Base-by-base conservation (phyloP, 2,113 vertebrate genomes). In the Caranx melampygus region DNA sequence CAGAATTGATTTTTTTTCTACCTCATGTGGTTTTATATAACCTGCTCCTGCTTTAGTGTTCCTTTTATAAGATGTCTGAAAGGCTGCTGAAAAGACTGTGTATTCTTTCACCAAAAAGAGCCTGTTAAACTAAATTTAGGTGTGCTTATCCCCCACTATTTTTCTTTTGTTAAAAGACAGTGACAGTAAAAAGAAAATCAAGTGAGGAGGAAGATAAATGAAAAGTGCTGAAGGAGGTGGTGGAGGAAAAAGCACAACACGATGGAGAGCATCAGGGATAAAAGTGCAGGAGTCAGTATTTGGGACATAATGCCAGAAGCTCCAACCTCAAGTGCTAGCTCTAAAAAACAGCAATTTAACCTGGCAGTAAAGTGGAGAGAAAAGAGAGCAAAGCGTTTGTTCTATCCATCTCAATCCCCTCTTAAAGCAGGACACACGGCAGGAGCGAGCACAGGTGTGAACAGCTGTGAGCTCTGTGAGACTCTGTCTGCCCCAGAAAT, bases 341-440 rank as follows among this genome's bases (percentile, higher is more conserved):
- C 91, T 84, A 73, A 79, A 86, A 79, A 86, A 65, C 55, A 84
- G 35, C 44, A 78, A 68, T 87, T 83, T 82, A 89, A 88, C 63
- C 61, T 2, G 8, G 73, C 68, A 67, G 81, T 72, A 67, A 85
- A 83, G 70, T 44, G 26, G 61, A 76, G 34, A 26, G 44, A 54
- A 72, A 66, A 40, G 65, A 71, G 77, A 88, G 82, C 64, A 73
- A 77, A 86, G 62, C n/a, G 62, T 51, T 61, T 75, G 18, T 78
- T 80, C 52, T 59, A 62, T 76, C 65, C 52, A 26, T 69, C 69
- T 79, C 78, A 52, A 75, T 72, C 72, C 65, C 31, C 75, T 79
- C 59, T 88, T 79, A 79, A 90, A 92, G 55, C 87, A 76, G 85
- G 87, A 81, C 90, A 90, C 34, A 21, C 49, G 42, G 60, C 72